Base-by-base conservation (phyloP, 2,113 vertebrate species). In the Fregetta grallaria region DNA sequence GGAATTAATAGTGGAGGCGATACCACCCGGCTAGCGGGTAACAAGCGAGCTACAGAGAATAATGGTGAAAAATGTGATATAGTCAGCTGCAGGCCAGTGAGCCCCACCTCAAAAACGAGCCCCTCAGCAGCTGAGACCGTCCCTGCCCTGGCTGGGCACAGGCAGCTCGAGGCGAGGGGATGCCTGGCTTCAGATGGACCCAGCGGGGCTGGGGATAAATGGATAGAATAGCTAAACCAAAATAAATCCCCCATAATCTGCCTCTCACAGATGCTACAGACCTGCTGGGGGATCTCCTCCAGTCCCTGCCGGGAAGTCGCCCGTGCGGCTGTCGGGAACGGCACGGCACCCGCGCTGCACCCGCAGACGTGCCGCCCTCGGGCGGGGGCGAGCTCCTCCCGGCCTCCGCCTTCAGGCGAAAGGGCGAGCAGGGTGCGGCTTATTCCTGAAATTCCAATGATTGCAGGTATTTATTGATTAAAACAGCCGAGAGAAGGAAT, bases 291-390 rank as follows among this genome's bases (percentile, higher is more conserved):
- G 26, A 22, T 83, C 44, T 30, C 76, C 21, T 45, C 19, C 22
- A 7, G 26, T 7, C 27, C 62, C 45, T 27, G 45, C 47, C 34
- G 21, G 74, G 53, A 42, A 40, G 38, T 67, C 1, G 3, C 17
- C 52, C 10, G 0, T 1, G 45, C 1, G 6, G 32, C 53, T 4
- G 1, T 19, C 2, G 2, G 44, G 67, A 53, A 63, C 6, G 22
- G 23, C 21, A 4, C 17, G 5, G 26, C 23, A 21, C 32, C 12
- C 9, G 15, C 7, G 47, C 47, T 21, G 42, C 21, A 22, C 56
- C 66, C 7, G 4, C 65, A 13, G 56, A 27, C 58, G 15, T 1
- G 2, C 14, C 7, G 11, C 20, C 26, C n/a, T 6, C 2, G 9
- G 12, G n/a, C 13, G 3, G 55, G 21, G 15, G 7, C 6, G 11